Evolutionary conservation across 1,140 invertebrate species (phyloP), one percentile per base, ranked within the genome.

Genomic region (Drosophila saltans): DNA sequence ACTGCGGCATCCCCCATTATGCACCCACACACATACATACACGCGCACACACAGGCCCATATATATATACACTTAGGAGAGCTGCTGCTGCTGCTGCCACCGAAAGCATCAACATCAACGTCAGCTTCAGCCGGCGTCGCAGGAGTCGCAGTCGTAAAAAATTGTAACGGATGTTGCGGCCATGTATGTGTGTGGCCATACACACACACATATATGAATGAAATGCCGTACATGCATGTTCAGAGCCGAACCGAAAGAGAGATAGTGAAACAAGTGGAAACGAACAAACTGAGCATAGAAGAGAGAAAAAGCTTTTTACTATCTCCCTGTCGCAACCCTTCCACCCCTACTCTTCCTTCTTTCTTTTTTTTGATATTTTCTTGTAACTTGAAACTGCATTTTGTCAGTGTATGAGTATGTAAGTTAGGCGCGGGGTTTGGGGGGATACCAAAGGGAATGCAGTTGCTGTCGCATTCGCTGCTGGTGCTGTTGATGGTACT

Each of bases 121-220:
- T 86, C 83, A 86, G 71, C 75, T 57, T 48, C 72, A 74, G 48
- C 33, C 75, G 68, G 61, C 57, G 40, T 28, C 60, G 64, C 16
- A 16, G 16, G 16, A 68, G 83, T 62, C 69, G 66, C 57, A 86
- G 83, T 86, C 83, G 83, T 86, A 86, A 86, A 89, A 89, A 89
- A 89, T 81, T 89, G 81, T 89, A 89, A 83, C 84, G 84, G 84
- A 89, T 89, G 84, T 84, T 88, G 84, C 71, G 84, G 84, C 80
- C 80, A 75, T 88, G 83, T 83, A 80, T 76, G 58, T 75, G 69
- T 72, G 65, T 52, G 45, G 21, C 52, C 40, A 3, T 48, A 10
- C 41, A 56, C 63, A 57, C 40, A 64, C 58, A 67, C 4, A 4
- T 33, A 52, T 30, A 4, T 3, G 24, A 48, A 41, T 8, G 16